Conservation (phyloP, 1,140 invertebrate genomes). For the Cyclina sinensis region DNA sequence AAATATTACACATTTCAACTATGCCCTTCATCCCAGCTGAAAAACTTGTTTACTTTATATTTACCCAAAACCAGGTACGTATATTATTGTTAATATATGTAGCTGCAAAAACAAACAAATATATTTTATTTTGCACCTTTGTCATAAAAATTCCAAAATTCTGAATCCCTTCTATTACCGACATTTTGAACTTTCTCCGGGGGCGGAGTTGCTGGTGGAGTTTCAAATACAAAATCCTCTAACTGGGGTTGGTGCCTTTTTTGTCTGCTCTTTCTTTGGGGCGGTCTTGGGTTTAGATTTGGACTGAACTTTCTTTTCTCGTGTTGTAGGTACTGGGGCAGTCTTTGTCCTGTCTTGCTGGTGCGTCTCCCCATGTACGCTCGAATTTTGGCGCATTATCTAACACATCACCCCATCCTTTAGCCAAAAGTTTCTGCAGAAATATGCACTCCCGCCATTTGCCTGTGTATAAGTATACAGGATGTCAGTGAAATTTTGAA, state of each 20-base stretch:
- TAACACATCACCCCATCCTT: slow-evolving; percentile 65
- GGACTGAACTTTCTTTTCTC: slow-evolving; percentile 44
- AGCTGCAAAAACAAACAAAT: too few relatives aligned
- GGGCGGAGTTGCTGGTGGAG: slow-evolving; percentile 74
- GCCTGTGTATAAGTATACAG: slow-evolving; percentile 61
- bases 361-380: background rate
- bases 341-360: slow-evolving; percentile 37
- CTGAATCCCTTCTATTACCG: slow-evolving; percentile 65
- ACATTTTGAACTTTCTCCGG: slow-evolving; percentile 54
- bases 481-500: background rate
- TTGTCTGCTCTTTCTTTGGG: background rate
- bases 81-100: too few relatives aligned
- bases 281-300: slow-evolving; percentile 49
- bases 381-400: slow-evolving; percentile 45
- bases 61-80: too few relatives aligned
- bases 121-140: slow-evolving; percentile 43
- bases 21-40: too few relatives aligned
- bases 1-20: too few relatives aligned
- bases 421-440: slow-evolving; percentile 61
- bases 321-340: slow-evolving; percentile 46
- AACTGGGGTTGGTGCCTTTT: slow-evolving; percentile 13
- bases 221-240: slow-evolving; percentile 72
- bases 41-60: too few relatives aligned
- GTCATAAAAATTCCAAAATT: slow-evolving; percentile 78
- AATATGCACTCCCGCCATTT: slow-evolving; percentile 71